phyloP scores from a whole-genome alignment of 2,888 invertebrate species.

The Thereva unica region DNA sequence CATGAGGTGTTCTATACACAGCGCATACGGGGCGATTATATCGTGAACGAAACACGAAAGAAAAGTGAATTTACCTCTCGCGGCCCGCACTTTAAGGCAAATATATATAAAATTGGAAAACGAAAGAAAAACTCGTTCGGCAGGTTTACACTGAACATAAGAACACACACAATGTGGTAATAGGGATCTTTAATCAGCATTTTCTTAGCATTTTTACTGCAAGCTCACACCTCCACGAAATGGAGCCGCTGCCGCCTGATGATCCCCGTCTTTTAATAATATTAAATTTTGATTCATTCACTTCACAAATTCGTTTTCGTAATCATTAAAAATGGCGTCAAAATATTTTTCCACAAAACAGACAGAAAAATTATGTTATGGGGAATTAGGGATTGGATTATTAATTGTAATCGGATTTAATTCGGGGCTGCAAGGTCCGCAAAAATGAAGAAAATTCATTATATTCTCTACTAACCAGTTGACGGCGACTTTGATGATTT shows the following conservation, averaged over 20 bases:
- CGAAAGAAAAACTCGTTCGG: constrained; percentile 31
- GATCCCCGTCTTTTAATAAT: no score
- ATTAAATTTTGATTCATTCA: no score
- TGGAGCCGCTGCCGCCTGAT: background rate
- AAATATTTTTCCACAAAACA: constrained; percentile 6
- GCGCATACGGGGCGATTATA: constrained; percentile 5
- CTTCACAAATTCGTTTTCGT: constrained; percentile 21
- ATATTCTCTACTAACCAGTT: constrained; percentile 54
- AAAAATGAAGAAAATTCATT: background rate
- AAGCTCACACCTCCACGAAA: constrained; percentile 11
- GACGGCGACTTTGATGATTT: constrained; percentile 51
- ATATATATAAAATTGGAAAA: constrained; percentile 26
- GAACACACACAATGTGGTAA: constrained; percentile 15
- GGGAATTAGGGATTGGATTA: background rate
- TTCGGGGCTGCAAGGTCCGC: background rate
- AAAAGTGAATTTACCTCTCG: constrained; percentile 28
- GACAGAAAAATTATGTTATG: background rate
- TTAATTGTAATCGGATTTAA: background rate
- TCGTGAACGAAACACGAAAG: constrained; percentile 5
- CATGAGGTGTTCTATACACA: no score
- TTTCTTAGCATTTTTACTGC: constrained; percentile 19
- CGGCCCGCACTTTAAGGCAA: constrained; percentile 2
- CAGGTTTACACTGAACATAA: constrained; percentile 31
- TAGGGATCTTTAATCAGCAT: constrained; percentile 14
- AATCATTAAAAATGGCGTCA: constrained; percentile 40